phyloP scores from a whole-genome alignment of 2,113 vertebrate species.

The Machaerirhynchus nigripectus region DNA sequence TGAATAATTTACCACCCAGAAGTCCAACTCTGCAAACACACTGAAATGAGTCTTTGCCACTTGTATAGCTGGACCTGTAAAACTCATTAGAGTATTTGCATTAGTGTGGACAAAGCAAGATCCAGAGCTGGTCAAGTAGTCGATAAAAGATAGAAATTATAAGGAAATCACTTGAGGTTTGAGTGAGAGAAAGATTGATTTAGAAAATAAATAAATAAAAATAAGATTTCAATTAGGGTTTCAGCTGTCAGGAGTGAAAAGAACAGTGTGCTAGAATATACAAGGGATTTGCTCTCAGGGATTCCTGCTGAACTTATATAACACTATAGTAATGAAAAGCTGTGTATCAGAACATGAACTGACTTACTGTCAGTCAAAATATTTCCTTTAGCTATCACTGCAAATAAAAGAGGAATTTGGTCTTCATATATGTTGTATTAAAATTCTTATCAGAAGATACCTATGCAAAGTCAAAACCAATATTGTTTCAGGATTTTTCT shows the following conservation, averaged over 20 bases:
- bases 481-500: neutral
- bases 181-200: slow-evolving; percentile 8
- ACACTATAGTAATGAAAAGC: slow-evolving; percentile 35
- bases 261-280: slow-evolving; percentile 13
- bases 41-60: neutral
- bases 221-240: slow-evolving; percentile 40
- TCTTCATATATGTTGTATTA: slow-evolving; percentile 29
- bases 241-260: slow-evolving; percentile 8
- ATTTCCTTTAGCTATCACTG: slow-evolving; percentile 8
- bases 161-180: slow-evolving; percentile 23
- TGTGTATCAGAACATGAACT: neutral
- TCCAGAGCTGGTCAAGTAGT: neutral
- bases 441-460: neutral
- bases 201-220: slow-evolving; percentile 44
- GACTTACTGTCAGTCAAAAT: neutral
- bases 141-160: slow-evolving; percentile 10
- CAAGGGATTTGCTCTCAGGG: neutral
- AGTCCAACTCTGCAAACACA: neutral
- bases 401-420: slow-evolving; percentile 27
- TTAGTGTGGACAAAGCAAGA: neutral
- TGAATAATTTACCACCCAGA: neutral
- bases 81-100: neutral
- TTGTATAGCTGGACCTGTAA: neutral
- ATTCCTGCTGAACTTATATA: slow-evolving; percentile 22
- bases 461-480: neutral